Conservation (phyloP, 2,797 vertebrate species). For the Clarias laeviceps region DNA sequence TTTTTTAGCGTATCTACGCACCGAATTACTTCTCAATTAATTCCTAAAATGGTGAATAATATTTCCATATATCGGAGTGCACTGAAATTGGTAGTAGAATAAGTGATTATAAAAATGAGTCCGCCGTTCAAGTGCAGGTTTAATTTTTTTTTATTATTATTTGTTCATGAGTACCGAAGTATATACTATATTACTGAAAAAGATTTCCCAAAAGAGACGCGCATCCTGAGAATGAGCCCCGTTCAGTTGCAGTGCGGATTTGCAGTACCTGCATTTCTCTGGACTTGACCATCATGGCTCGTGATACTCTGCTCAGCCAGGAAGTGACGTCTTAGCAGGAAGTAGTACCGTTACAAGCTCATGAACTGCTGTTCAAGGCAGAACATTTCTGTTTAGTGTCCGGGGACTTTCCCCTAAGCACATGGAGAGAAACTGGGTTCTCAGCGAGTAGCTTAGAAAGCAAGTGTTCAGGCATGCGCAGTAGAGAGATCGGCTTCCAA, state of each 20-base stretch:
- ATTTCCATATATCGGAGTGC: not conserved
- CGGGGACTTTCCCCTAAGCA: constrained; percentile 74
- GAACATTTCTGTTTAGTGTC: constrained; percentile 63
- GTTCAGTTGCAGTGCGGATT: constrained; percentile 58
- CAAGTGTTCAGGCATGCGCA: constrained; percentile 66
- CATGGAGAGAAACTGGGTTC: constrained; percentile 44
- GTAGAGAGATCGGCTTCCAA: fast-evolving
- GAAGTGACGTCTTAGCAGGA: constrained; percentile 55
- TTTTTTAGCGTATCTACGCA: not conserved
- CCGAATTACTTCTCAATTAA: not conserved
- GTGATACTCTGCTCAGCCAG: constrained; percentile 58
- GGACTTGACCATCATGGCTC: constrained; percentile 51
- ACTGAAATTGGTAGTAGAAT: not conserved
- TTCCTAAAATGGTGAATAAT: not conserved
- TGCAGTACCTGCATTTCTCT: constrained; percentile 59
- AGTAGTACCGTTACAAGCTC: constrained; percentile 1
- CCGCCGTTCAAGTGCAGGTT: not conserved
- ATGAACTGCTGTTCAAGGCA: constrained; percentile 1
- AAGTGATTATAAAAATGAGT: not conserved
- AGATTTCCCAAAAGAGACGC: not conserved
- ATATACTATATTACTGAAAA: not conserved
- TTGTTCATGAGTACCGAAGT: not conserved
- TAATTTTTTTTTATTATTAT: not conserved
- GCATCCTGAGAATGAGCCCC: constrained; percentile 72
- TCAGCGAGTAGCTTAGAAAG: constrained; percentile 62